Evolutionary conservation across 2,113 vertebrate species (phyloP).

Genomic region (Ceyx margarethae): DNA sequence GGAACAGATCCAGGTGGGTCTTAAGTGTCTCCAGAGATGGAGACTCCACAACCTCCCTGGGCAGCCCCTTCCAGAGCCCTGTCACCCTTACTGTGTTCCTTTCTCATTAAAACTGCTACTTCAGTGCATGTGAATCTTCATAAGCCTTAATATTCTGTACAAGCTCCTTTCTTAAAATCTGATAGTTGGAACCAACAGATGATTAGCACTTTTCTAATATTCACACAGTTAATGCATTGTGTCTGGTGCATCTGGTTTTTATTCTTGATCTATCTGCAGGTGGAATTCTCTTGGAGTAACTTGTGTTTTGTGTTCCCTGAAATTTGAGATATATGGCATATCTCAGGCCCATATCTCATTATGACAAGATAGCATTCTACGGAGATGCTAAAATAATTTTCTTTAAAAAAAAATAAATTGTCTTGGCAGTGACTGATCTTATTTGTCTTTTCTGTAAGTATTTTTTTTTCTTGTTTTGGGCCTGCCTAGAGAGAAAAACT

Average conservation of each 20-base stretch:
- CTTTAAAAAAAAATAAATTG: neutral
- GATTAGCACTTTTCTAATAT: neutral
- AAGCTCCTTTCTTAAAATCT: neutral
- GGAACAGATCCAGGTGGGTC: too few relatives aligned
- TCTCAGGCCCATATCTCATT: neutral
- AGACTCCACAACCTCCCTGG: too few relatives aligned
- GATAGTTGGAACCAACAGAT: neutral
- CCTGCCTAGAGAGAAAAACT: neutral
- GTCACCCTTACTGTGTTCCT: too few relatives aligned
- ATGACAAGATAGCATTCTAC: neutral
- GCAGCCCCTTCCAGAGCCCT: too few relatives aligned
- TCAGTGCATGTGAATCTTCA: neutral
- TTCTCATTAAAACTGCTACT: neutral
- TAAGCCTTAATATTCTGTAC: neutral
- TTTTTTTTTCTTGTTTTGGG: neutral
- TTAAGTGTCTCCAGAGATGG: too few relatives aligned
- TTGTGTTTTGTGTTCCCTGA: neutral
- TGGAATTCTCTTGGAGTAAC: neutral
- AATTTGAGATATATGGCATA: neutral
- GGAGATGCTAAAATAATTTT: neutral
- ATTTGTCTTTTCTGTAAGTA: neutral
- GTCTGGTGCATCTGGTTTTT: fast-evolving
- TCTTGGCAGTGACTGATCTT: neutral
- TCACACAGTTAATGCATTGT: neutral
- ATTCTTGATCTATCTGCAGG: neutral